Evolutionary conservation across 1,140 invertebrate genomes (phyloP).

Genomic region (Neotoxoptera formosana): DNA sequence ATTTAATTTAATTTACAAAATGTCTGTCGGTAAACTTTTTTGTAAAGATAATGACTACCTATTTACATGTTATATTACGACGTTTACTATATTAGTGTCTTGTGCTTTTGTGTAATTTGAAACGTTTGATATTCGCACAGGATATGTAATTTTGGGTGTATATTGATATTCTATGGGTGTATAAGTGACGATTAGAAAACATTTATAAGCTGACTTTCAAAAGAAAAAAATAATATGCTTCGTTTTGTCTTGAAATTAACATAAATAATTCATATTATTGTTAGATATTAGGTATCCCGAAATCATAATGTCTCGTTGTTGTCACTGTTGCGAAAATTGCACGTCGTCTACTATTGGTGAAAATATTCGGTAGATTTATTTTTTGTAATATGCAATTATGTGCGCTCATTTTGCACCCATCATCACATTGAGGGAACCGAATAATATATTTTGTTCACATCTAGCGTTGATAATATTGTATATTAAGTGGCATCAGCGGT

Average conservation of each 20-base stretch:
- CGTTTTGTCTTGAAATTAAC: not conserved
- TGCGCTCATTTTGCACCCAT: conserved; percentile 8
- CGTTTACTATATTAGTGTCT: not conserved
- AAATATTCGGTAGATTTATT: not conserved
- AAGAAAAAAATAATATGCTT: not conserved
- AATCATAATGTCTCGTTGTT: not conserved
- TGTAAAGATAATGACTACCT: not conserved
- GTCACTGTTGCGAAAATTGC: not conserved
- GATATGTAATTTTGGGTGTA: not conserved
- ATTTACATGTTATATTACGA: not conserved
- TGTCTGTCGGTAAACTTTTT: not conserved
- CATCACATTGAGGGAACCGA: not conserved
- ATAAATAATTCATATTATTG: conserved; percentile 16
- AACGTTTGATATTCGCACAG: not conserved
- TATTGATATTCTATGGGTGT: not conserved
- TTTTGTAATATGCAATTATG: not conserved
- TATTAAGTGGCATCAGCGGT: not conserved
- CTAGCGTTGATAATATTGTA: not conserved
- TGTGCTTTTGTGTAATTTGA: not conserved
- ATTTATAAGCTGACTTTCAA: not conserved
- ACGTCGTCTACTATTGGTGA: not conserved
- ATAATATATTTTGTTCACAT: not conserved
- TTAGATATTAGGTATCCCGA: not conserved
- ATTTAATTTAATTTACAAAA: not conserved
- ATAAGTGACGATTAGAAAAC: not conserved